These are phyloP conservation scores for Ia io DNA, from an alignment of 2,113 vertebrate genomes.

Conservation along the genomic window DNA sequence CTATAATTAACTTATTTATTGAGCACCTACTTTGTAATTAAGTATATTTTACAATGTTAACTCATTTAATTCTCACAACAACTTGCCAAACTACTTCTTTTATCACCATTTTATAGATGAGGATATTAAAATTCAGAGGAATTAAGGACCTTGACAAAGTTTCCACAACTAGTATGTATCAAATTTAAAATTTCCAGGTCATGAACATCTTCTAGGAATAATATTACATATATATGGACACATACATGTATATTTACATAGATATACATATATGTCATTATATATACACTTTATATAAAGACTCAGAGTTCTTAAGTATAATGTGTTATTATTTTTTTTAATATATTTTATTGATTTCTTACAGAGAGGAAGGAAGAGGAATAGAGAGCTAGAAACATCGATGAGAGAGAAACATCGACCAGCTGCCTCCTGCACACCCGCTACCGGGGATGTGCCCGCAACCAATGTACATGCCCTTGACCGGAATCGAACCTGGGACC, in stretches of 20 bases:
- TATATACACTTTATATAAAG: neutral
- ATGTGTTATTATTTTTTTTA: too few species aligned
- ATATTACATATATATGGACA: neutral
- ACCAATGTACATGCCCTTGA: too few species aligned
- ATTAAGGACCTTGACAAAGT: neutral
- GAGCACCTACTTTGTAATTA: neutral
- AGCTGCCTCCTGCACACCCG: too few species aligned
- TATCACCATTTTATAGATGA: neutral
- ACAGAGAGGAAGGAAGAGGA: too few species aligned
- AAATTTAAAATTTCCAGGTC: neutral
- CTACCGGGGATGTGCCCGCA: too few species aligned
- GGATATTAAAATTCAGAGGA: slow-evolving; percentile 20
- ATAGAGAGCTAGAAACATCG: too few species aligned
- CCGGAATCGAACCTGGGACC: too few species aligned
- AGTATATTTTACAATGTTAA: neutral
- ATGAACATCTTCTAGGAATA: neutral
- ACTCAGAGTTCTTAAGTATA: neutral
- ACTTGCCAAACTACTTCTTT: neutral
- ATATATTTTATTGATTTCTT: too few species aligned
- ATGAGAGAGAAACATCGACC: too few species aligned
- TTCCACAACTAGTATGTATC: neutral
- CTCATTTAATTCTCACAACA: neutral
- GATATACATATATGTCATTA: neutral
- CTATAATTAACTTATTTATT: neutral
- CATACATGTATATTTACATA: neutral